Evolutionary conservation across 1,140 invertebrate species (phyloP), one percentile per base, ranked within the genome.

Genomic region (Yoshiicerus persimilis): DNA sequence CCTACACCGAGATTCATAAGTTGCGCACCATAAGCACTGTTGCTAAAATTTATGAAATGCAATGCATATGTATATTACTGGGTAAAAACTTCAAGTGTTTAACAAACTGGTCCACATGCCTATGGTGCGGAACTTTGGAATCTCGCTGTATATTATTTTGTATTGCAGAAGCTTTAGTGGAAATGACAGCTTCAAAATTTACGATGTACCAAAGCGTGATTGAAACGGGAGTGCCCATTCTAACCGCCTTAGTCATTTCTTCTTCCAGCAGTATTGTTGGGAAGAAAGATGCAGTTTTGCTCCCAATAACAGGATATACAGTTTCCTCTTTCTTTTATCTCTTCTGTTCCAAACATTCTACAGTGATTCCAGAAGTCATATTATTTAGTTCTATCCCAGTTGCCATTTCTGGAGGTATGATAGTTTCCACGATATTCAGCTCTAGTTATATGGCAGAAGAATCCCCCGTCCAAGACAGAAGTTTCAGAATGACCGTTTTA

Each of bases 181-280:
- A 84, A 30, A 25, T 6, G 27, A 16, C 23, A 4, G 41, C 39
- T 13, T 41, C 83, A 13, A 84, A 16, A 13, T 32, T 27, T 9
- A 32, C 32, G 13, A 66, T 87, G 32, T 87, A 62, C 10, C 75
- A 70, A 70, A 84, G n/a, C n/a, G 2, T 87, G 9, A 47, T 87
- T 0, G 87, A 87, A 39, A 20, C 41, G 4, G 66, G 87, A 30
- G 5, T 87, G 5, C 56, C 87, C 4, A 32, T 87, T 0, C 9
- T 87, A 13, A 8, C 34, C 16, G 36, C 87, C 8, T 41, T 62
- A 1, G 84, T 84, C 30, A 16, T 87, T 0, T 77, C 75, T 13
- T 38, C 87, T 1, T 87, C 77, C 30, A 84, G 77, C 23, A 41
- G 84, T 34, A 87, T 25, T 36, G 5, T 84, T 38, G 87, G 87